Evolutionary conservation across 2,797 vertebrate species (phyloP).

Genomic region (Melopsittacus undulatus): DNA sequence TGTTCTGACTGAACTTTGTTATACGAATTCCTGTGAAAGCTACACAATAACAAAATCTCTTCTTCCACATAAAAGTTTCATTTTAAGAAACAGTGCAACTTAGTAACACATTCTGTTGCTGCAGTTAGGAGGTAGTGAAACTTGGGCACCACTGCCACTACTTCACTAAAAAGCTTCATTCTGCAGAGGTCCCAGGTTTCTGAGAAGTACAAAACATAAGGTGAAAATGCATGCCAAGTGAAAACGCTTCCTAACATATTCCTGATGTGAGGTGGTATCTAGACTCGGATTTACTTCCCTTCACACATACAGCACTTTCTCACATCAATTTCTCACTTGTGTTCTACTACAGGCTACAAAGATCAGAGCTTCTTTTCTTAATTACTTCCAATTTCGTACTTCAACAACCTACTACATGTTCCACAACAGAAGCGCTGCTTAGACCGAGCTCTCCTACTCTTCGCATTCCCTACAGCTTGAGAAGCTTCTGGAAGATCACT

Average conservation of each 20-base stretch:
- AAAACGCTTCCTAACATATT: slow-evolving; percentile 43
- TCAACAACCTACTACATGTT: slow-evolving; percentile 14
- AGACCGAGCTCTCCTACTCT: neutral
- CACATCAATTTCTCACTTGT: slow-evolving; percentile 51
- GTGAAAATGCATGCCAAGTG: slow-evolving; percentile 43
- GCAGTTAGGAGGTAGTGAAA: slow-evolving; percentile 50
- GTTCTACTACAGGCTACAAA: slow-evolving; percentile 48
- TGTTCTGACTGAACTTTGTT: neutral
- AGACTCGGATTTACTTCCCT: slow-evolving; percentile 55
- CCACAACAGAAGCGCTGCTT: neutral
- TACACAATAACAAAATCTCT: neutral
- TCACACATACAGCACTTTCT: slow-evolving; percentile 53
- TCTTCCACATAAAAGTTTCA: slow-evolving; percentile 37
- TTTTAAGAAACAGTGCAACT: slow-evolving; percentile 21
- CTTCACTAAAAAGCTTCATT: slow-evolving; percentile 28
- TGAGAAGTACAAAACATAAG: slow-evolving; percentile 50
- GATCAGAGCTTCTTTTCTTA: slow-evolving; percentile 28
- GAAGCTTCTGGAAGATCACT: neutral
- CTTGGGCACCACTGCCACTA: neutral
- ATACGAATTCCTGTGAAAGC: neutral
- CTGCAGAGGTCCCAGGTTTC: slow-evolving; percentile 20
- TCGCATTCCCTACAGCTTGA: neutral
- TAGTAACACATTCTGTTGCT: slow-evolving; percentile 10
- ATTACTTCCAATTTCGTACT: neutral
- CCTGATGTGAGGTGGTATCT: slow-evolving; percentile 54